Conservation (phyloP, 2,113 vertebrate species). For the Euleptes europaea region DNA sequence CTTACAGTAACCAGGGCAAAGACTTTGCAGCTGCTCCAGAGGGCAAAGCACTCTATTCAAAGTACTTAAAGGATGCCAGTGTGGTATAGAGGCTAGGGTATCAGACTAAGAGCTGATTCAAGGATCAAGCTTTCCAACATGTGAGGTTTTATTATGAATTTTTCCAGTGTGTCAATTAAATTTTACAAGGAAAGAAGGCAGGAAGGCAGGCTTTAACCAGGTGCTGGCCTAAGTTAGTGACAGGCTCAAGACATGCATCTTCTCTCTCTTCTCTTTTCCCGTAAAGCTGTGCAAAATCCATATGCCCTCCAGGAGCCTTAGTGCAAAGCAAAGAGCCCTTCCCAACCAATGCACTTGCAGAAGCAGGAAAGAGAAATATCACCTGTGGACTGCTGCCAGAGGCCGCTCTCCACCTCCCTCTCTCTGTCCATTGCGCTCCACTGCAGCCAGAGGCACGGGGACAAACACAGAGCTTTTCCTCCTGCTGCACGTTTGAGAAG, state of each 20-base stretch:
- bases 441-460: background rate
- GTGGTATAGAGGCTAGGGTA: too few relatives aligned
- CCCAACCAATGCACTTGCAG: background rate
- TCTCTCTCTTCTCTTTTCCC: background rate
- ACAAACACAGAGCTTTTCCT: background rate
- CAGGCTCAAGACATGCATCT: background rate
- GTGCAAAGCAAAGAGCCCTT: background rate
- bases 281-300: background rate
- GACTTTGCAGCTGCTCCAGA: too few relatives aligned
- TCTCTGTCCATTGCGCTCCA: background rate
- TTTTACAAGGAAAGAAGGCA: background rate
- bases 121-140: background rate
- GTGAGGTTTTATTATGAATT: background rate
- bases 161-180: background rate
- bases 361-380: background rate
- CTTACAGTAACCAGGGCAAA: too few relatives aligned
- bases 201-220: background rate
- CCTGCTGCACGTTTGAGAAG: background rate
- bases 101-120: too few relatives aligned
- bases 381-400: background rate
- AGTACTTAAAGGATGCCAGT: too few relatives aligned
- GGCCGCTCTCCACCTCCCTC: background rate
- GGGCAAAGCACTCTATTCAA: too few relatives aligned
- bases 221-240: background rate
- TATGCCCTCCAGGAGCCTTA: too few relatives aligned